phyloP scores from a whole-genome alignment of 2,797 vertebrate species.

The Triplophysa bombifrons region DNA sequence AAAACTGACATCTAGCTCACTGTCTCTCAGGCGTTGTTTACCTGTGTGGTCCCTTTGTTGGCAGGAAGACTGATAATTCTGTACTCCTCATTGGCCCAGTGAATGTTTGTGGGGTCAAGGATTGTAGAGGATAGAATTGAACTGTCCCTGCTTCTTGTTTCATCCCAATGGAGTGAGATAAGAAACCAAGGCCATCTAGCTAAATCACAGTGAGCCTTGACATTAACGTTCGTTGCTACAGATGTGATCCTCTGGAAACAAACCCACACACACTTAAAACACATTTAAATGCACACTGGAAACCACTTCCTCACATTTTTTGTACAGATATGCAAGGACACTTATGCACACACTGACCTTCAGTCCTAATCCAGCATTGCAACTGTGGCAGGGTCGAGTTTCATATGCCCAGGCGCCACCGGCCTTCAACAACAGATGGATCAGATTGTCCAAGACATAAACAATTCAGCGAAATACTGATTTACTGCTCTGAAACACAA shows the following conservation, averaged over 20 bases:
- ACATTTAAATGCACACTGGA: neutral
- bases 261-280: conserved; percentile 2
- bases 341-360: conserved; percentile 51
- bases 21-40: conserved; percentile 42
- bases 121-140: conserved; percentile 33
- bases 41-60: conserved; percentile 54
- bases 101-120: conserved; percentile 23
- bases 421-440: conserved; percentile 57
- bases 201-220: conserved; percentile 53
- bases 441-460: conserved; percentile 56
- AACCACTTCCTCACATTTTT: neutral
- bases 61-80: conserved; percentile 58
- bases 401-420: conserved; percentile 53
- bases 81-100: neutral
- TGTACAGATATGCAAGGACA: neutral
- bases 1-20: conserved; percentile 29
- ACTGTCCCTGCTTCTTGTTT: conserved; percentile 18
- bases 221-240: conserved; percentile 52
- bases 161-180: conserved; percentile 60
- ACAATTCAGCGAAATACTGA: conserved; percentile 53
- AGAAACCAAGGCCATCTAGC: conserved; percentile 54
- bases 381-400: conserved; percentile 42
- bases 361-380: conserved; percentile 38
- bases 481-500: conserved; percentile 51
- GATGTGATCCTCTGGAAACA: conserved; percentile 46